phyloP scores from a whole-genome alignment of 2,888 invertebrate genomes.

The Steinernema hermaphroditum region DNA sequence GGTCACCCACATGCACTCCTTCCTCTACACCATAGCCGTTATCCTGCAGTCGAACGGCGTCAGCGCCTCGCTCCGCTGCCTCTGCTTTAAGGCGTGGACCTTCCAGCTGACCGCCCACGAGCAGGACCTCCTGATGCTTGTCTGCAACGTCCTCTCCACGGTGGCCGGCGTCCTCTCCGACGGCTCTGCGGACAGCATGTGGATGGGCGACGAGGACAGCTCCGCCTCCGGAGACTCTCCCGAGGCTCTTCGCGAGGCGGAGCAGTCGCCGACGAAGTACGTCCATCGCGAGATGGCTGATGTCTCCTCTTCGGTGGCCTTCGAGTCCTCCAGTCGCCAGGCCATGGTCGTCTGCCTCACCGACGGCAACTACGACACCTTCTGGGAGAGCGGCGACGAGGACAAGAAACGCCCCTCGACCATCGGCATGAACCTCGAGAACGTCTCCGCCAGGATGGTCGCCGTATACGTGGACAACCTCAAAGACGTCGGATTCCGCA shows the following conservation, averaged over 20 bases:
- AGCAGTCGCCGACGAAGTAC: background rate
- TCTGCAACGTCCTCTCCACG: constrained; percentile 61
- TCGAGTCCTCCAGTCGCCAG: constrained; percentile 87
- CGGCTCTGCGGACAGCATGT: constrained; percentile 41
- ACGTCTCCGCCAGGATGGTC: constrained; percentile 74
- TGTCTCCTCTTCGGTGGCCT: constrained; percentile 77
- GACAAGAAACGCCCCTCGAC: constrained; percentile 83
- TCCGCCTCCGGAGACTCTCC: constrained; percentile 11
- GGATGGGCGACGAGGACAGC: constrained; percentile 24
- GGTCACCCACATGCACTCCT: constrained; percentile 61
- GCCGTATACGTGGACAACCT: constrained; percentile 92
- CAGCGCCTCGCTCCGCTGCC: constrained; percentile 47
- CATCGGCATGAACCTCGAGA: constrained; percentile 4
- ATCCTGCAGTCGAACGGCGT: constrained; percentile 59
- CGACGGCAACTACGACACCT: constrained; percentile 93
- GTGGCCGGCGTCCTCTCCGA: constrained; percentile 63
- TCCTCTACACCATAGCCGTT: constrained; percentile 59
- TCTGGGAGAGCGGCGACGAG: constrained; percentile 98
- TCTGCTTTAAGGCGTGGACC: constrained; percentile 66
- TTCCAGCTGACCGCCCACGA: constrained; percentile 64
- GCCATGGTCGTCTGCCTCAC: constrained; percentile 90
- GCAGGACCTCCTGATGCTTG: constrained; percentile 62
- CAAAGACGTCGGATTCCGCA: constrained; percentile 69
- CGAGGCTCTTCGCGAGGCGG: background rate
- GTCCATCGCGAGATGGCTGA: constrained; percentile 70